Evolutionary conservation across 2,113 vertebrate species (phyloP).

Genomic region (Galbula dea): DNA sequence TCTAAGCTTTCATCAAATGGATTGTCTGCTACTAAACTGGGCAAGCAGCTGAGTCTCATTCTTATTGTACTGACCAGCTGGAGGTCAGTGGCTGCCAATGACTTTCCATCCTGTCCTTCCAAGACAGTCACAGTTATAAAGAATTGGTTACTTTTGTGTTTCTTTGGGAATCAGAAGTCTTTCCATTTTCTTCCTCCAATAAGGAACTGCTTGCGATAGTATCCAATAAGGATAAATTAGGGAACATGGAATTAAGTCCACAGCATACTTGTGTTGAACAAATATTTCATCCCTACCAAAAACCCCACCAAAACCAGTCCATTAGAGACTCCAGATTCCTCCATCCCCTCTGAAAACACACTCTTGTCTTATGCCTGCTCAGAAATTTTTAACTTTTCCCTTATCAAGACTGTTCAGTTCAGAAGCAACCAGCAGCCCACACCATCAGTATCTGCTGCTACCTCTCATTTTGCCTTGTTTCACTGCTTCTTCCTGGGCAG

Average conservation of each 20-base stretch:
- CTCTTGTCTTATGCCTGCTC: not conserved
- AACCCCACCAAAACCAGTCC: not conserved
- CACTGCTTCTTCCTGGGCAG: not conserved
- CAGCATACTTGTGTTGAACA: not conserved
- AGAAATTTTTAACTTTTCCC: not conserved
- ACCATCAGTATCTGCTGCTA: not conserved
- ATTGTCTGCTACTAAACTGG: not conserved
- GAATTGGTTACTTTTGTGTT: not conserved
- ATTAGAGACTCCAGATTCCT: not conserved
- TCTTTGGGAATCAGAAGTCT: not conserved
- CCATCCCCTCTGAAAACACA: not conserved
- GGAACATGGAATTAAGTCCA: not conserved
- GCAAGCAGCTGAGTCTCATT: not conserved
- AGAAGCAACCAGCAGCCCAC: not conserved
- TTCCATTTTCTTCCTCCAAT: not conserved
- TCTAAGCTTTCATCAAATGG: not conserved
- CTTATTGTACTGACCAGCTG: not conserved
- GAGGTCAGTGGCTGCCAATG: not conserved
- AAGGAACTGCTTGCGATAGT: not conserved
- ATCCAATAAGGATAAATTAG: not conserved
- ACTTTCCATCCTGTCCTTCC: not conserved
- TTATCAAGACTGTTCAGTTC: not conserved
- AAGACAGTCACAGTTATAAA: not conserved
- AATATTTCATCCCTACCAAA: not conserved
- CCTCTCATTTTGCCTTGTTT: not conserved